Conservation (phyloP, 2,113 vertebrate species). For the Crotalus tigris region DNA sequence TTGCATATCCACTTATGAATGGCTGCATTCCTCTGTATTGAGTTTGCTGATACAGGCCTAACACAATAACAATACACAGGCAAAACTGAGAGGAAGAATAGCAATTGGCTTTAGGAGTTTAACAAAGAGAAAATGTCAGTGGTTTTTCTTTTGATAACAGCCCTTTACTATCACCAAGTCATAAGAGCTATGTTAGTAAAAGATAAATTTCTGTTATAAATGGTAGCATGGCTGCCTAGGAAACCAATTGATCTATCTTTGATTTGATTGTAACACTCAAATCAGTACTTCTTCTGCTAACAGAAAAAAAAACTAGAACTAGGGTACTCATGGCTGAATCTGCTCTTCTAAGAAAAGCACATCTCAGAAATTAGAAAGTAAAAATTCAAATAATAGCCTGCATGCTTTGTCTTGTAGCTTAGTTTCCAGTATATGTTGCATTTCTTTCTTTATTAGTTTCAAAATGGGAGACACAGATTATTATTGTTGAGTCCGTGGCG, state of each 20-base stretch:
- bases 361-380: background rate
- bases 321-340: constrained; percentile 39
- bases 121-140: constrained; percentile 43
- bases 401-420: background rate
- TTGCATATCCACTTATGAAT: background rate
- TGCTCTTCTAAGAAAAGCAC: constrained; percentile 46
- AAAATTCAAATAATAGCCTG: background rate
- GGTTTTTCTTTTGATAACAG: constrained; percentile 45
- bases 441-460: background rate
- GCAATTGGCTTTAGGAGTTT: constrained; percentile 47
- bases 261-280: constrained; percentile 55
- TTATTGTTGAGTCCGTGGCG: no score
- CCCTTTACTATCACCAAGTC: constrained; percentile 45
- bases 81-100: constrained; percentile 22
- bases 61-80: background rate
- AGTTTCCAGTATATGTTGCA: background rate
- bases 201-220: constrained; percentile 58
- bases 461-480: background rate
- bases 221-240: constrained; percentile 41
- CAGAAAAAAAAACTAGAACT: constrained; percentile 36
- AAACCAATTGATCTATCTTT: constrained; percentile 59
- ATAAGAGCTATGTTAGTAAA: constrained; percentile 47
- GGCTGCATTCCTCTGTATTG: background rate
- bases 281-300: constrained; percentile 31
- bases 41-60: background rate